Evolutionary conservation across 2,888 invertebrate genomes (phyloP).

Genomic region (Nomada fabriciana): DNA sequence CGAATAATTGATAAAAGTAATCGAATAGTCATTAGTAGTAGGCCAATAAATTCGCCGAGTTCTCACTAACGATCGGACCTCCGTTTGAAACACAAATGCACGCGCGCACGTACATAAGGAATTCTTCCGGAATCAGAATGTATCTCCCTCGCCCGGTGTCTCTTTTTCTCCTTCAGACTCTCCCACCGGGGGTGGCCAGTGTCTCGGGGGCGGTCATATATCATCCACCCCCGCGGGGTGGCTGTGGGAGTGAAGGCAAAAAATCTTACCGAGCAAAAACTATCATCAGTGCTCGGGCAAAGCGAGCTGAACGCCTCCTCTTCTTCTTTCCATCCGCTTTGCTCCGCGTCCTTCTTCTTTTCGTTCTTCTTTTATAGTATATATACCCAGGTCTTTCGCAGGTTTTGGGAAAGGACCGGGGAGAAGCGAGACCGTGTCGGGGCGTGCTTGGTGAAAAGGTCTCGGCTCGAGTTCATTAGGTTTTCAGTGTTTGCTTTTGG

Average conservation of each 20-base stretch:
- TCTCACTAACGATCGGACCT: constrained; percentile 44
- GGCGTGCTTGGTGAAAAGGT: constrained; percentile 17
- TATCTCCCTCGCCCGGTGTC: constrained; percentile 66
- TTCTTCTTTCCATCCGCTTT: constrained; percentile 66
- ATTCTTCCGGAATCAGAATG: constrained; percentile 80
- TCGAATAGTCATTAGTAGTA: constrained; percentile 20
- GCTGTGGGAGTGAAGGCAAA: constrained; percentile 77
- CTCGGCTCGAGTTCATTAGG: constrained; percentile 45
- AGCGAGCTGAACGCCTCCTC: constrained; percentile 81
- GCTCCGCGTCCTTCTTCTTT: constrained; percentile 18
- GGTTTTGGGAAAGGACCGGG: constrained; percentile 13
- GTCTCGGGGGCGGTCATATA: constrained; percentile 84
- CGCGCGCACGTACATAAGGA: constrained; percentile 71
- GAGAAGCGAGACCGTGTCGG: constrained; percentile 23
- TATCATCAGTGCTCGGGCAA: constrained; percentile 83
- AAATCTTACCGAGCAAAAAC: constrained; percentile 83
- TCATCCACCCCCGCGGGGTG: constrained; percentile 81
- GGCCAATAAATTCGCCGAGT: constrained; percentile 11
- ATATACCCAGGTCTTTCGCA: constrained; percentile 29
- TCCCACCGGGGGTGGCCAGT: constrained; percentile 80
- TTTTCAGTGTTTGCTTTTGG: constrained; percentile 45
- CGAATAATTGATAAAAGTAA: constrained; percentile 18
- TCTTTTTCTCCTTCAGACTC: constrained; percentile 69
- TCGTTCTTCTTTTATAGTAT: constrained; percentile 35
- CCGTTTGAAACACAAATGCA: constrained; percentile 63